Evolutionary conservation across 2,888 invertebrate genomes (phyloP).

Genomic region (Spialia ferax): DNA sequence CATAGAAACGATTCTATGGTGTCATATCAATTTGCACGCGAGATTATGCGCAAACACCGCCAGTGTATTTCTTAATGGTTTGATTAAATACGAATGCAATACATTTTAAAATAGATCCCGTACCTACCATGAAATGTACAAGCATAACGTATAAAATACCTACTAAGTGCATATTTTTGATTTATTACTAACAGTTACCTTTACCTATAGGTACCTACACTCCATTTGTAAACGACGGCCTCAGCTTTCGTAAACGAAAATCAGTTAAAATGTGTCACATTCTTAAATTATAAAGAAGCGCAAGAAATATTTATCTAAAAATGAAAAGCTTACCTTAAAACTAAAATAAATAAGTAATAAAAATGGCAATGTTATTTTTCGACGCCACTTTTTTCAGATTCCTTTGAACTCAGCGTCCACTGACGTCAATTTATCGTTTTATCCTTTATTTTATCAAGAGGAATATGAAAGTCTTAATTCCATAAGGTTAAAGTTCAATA

Average conservation of each 20-base stretch:
- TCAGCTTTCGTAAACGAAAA: no score
- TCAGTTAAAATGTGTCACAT: no score
- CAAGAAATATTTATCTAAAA: constrained; percentile 21
- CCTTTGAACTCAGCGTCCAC: constrained; percentile 32
- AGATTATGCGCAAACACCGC: constrained; percentile 32
- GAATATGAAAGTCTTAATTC: no score
- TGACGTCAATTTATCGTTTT: constrained; percentile 20
- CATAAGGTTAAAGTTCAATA: no score
- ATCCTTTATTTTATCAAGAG: constrained; percentile 15
- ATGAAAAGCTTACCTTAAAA: constrained; percentile 23
- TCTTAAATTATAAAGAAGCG: not conserved
- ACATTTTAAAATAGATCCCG: not conserved
- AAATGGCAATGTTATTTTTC: constrained; percentile 30
- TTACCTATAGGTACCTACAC: no score
- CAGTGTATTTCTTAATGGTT: constrained; percentile 17
- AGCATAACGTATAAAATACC: constrained; percentile 1
- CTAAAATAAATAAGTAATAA: constrained; percentile 30
- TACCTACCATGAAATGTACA: not conserved
- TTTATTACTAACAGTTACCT: not conserved
- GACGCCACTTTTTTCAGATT: constrained; percentile 27
- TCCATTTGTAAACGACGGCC: no score
- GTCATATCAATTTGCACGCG: constrained; percentile 37
- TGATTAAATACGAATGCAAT: constrained; percentile 30
- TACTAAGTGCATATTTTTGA: not conserved
- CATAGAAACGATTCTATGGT: constrained; percentile 30